Evolutionary conservation across 1,140 invertebrate genomes (phyloP).

Genomic region (Scaptomyza pallida): DNA sequence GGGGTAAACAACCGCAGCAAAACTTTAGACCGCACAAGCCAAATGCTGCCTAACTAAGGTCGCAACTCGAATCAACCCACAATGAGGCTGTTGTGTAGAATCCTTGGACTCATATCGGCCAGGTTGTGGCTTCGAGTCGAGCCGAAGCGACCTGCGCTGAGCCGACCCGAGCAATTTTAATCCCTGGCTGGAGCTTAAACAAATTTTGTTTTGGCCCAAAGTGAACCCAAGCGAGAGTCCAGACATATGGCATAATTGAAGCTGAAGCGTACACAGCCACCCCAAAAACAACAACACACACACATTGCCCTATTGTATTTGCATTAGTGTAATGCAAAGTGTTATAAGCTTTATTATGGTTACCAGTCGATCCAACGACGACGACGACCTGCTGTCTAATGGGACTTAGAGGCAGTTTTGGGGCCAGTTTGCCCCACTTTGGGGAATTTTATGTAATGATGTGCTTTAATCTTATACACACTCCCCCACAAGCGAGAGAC

Average conservation of each 20-base stretch:
- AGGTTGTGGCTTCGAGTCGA: slow-evolving; percentile 17
- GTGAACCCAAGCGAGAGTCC: slow-evolving; percentile 39
- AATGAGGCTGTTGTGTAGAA: slow-evolving; percentile 10
- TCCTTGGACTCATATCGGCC: slow-evolving; percentile 17
- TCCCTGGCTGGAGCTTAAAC: slow-evolving; percentile 74
- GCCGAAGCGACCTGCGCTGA: slow-evolving; percentile 31
- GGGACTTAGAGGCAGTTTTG: neutral
- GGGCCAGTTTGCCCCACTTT: slow-evolving; percentile 37
- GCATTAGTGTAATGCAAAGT: slow-evolving; percentile 82
- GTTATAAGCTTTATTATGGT: slow-evolving; percentile 80
- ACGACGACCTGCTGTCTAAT: slow-evolving; percentile 15
- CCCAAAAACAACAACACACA: slow-evolving; percentile 10
- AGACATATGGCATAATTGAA: slow-evolving; percentile 78
- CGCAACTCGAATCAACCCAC: slow-evolving; percentile 46
- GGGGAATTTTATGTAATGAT: slow-evolving; percentile 78
- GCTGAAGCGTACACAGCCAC: slow-evolving; percentile 37
- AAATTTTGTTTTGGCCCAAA: slow-evolving; percentile 70
- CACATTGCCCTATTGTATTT: slow-evolving; percentile 65
- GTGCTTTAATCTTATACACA: slow-evolving; percentile 65
- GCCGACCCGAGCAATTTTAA: slow-evolving; percentile 63
- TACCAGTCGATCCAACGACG: slow-evolving; percentile 48
- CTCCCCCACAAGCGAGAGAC: slow-evolving; percentile 36
- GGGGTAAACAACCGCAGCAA: slow-evolving; percentile 42
- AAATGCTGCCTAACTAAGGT: slow-evolving; percentile 43
- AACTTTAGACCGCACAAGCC: slow-evolving; percentile 63